Evolutionary conservation across 2,797 vertebrate genomes (phyloP).

Genomic region (Bryconaethiops microstoma): DNA sequence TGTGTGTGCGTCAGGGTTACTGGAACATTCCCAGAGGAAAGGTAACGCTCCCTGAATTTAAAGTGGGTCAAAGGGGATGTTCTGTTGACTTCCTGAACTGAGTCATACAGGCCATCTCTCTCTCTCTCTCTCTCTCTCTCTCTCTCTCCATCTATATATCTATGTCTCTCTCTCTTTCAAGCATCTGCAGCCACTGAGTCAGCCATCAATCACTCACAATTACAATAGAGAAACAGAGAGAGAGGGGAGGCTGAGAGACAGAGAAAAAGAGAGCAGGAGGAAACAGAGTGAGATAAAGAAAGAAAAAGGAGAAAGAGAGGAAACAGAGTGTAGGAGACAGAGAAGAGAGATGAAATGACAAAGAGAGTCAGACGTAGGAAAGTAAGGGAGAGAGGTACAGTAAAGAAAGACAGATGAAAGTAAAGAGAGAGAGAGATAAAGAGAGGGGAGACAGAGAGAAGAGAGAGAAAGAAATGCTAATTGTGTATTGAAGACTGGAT

Average conservation of each 20-base stretch:
- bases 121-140: background rate
- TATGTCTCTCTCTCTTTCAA: constrained; percentile 14
- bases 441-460: background rate
- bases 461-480: background rate
- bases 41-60: constrained; percentile 43
- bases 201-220: constrained; percentile 49
- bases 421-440: background rate
- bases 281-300: background rate
- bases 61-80: constrained; percentile 60
- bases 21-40: constrained; percentile 13
- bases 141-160: background rate
- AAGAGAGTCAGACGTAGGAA: background rate
- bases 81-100: constrained; percentile 53
- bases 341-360: background rate
- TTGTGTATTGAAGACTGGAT: background rate
- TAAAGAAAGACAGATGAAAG: background rate
- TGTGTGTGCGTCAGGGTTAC: background rate
- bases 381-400: background rate
- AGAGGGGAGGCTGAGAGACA: background rate
- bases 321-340: no score
- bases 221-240: constrained; percentile 46
- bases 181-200: constrained; percentile 52
- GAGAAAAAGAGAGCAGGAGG: background rate
- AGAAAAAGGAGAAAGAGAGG: background rate
- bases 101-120: constrained; percentile 48